A percentile compares a stretch with the other conserved stretches of the same genome.
Conservation (phyloP, 2,797 vertebrate species). For the Schizopygopsis malacanthus region DNA sequence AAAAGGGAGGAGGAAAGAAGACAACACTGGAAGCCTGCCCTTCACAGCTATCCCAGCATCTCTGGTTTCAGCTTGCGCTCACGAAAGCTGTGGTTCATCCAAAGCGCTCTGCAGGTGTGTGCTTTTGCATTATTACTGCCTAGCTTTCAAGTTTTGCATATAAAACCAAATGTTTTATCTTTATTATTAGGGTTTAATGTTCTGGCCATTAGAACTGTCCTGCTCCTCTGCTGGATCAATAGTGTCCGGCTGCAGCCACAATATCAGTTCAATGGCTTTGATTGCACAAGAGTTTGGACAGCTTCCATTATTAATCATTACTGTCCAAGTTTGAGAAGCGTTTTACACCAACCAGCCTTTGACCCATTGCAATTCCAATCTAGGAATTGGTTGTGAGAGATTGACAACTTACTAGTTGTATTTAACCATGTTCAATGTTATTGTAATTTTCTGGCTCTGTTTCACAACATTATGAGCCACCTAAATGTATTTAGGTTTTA, state of each 20-base stretch:
- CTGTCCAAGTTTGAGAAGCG: not conserved
- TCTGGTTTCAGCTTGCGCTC: constrained; percentile 78
- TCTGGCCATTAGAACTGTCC: not conserved
- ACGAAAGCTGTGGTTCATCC: constrained; percentile 74
- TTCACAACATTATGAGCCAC: too few species aligned
- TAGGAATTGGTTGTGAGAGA: not conserved
- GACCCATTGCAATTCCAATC: not conserved
- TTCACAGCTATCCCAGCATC: constrained; percentile 76
- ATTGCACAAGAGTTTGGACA: not conserved
- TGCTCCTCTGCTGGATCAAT: not conserved
- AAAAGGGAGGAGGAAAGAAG: constrained; percentile 54
- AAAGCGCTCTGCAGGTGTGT: constrained; percentile 55
- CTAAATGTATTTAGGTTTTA: too few species aligned
- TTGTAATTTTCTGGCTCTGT: too few species aligned
- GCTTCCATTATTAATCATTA: constrained; percentile 14
- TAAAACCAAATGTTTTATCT: not conserved
- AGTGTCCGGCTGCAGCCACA: not conserved
- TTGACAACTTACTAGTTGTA: not conserved
- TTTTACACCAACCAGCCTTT: not conserved
- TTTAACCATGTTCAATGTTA: not conserved
- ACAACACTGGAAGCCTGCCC: constrained; percentile 74
- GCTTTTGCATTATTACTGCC: constrained; percentile 19
- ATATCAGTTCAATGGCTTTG: not conserved
- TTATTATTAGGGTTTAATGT: not conserved
- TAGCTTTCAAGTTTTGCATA: not conserved